Base-by-base conservation (phyloP, 2,888 invertebrate species). In the Platypus cylindrus region DNA sequence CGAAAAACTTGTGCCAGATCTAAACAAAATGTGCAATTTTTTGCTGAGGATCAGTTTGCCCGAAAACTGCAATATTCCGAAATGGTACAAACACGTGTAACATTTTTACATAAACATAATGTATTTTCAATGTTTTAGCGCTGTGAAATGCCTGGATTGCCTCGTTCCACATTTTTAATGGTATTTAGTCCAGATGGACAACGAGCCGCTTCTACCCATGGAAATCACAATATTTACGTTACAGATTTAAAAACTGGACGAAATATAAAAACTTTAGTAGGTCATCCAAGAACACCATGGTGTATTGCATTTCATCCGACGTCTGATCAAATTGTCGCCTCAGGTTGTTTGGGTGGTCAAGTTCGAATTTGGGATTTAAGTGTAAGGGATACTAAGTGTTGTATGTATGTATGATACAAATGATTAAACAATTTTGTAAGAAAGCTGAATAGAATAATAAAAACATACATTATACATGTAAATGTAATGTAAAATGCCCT, bases 241-340 rank as follows among this genome's bases (percentile, higher is more conserved):
- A 82, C 81, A 11, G 83, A 87, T 53, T 60, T 86, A 24, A 70
- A 74, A 13, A 83, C 74, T 49, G 85, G 85, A 1, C 79, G 78
- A 55, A 79, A 83, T 54, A 72, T 83, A 15, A 74, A 75, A 48
- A 80, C 79, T 23, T 59, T 89, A 34, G 70, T 73, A 22, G 87
- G 87, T 0, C 89, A 90, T 61, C 85, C 85, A 2, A 68, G 89
- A 20, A 89, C 87, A 9, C 89, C 89, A 1, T 90, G 90, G 90
- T 85, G 85, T 53, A 75, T 89, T 32, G 83, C 84, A 25, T 90
- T 87, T 59, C 89, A 89, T 63, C 87, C 87, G 0, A 75, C 79
- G 5, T 80, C 76, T 37, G 78, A 80, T 53, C 78, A 86, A 52
- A 76, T 90, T 31, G 69, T 90, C 28, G 89, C 86, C 16, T 84